Base-by-base conservation (phyloP, 2,113 vertebrate species). In the Peromyscus maniculatus region DNA sequence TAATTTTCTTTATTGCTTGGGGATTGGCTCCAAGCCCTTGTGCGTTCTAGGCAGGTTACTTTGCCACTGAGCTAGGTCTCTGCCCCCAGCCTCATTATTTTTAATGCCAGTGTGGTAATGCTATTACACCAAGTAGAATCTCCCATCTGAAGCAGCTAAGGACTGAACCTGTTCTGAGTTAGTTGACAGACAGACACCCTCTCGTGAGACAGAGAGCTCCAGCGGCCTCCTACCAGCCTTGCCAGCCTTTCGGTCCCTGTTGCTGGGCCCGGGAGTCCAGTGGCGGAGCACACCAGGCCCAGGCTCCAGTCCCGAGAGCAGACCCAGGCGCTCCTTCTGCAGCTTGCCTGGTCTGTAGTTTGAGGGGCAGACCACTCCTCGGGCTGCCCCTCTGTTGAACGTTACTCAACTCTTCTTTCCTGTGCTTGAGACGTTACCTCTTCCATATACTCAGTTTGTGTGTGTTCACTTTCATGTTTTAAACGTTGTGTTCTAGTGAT, bases 381-480 rank as follows among this genome's bases (percentile, higher is more conserved):
- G 0, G 71, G 28, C 28, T 92, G 43, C n/a, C n/a, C 24, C 83
- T 7, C 36, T 88, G 75, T 74, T 80, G 12, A 9, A 28, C 9
- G 28, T 86, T 57, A 77, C 55, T 91, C 69, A 94, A 10, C 78
- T 64, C 6, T 16, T 93, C 69, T 94, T 96, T 91, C 72, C 49
- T 15, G 9, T 64, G 46, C 96, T 94, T 94, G 79, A 78, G 36
- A 89, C 72, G 22, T 57, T 83, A 33, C 31, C 36, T 87, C 93
- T 80, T 66, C 71, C 15, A 52, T 43, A 33, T n/a, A 33, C n/a
- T 87, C 71, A 82, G 80, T 90, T 78, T 55, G n/a, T 17, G 26
- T 88, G 3, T 62, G 43, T 79, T 74, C 91, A 28, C 39, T 66
- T 46, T 46, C n/a, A 66, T 24, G 43, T 46, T 86, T 84, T 84